Percentiles rank a stretch among this genome's conserved stretches.
These are phyloP conservation scores for Patella vulgata DNA, from an alignment of 1,140 invertebrate species.

Conservation along the genomic window DNA sequence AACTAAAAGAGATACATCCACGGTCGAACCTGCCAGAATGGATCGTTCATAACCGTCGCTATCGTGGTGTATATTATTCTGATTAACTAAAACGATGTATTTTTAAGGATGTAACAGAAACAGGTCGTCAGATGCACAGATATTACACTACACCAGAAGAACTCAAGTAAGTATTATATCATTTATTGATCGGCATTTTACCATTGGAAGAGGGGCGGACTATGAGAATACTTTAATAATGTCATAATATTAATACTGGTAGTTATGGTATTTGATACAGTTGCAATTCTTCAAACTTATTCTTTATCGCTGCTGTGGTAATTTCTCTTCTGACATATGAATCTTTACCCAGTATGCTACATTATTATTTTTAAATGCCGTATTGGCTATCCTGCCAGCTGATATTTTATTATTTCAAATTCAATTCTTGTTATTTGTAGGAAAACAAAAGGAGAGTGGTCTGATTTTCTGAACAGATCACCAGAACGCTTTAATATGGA, in stretches of 20 bases:
- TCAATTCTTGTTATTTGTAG: conserved; percentile 36
- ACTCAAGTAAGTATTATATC: conserved; percentile 51
- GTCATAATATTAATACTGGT: too few relatives aligned
- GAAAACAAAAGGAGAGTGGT: conserved; percentile 54
- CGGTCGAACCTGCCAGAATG: too few relatives aligned
- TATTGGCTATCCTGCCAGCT: neutral
- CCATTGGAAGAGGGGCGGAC: neutral
- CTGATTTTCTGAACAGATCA: conserved; percentile 55
- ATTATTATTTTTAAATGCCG: neutral
- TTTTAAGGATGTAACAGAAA: conserved; percentile 57
- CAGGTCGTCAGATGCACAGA: conserved; percentile 53
- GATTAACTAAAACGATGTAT: too few relatives aligned
- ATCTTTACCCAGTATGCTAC: neutral
- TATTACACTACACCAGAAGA: conserved; percentile 59
- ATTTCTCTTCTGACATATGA: too few relatives aligned
- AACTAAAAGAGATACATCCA: too few relatives aligned
- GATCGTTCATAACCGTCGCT: too few relatives aligned
- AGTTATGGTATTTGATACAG: too few relatives aligned
- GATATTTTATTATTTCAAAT: too few relatives aligned
- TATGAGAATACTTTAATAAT: too few relatives aligned
- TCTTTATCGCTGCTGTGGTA: neutral
- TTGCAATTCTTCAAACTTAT: neutral
- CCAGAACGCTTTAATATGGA: conserved; percentile 58
- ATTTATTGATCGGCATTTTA: neutral
- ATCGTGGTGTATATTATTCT: too few relatives aligned